Evolutionary conservation across 2,888 invertebrate genomes (phyloP), one percentile per base, ranked within the genome.

Genomic region (Lordiphosa fenestrarum): DNA sequence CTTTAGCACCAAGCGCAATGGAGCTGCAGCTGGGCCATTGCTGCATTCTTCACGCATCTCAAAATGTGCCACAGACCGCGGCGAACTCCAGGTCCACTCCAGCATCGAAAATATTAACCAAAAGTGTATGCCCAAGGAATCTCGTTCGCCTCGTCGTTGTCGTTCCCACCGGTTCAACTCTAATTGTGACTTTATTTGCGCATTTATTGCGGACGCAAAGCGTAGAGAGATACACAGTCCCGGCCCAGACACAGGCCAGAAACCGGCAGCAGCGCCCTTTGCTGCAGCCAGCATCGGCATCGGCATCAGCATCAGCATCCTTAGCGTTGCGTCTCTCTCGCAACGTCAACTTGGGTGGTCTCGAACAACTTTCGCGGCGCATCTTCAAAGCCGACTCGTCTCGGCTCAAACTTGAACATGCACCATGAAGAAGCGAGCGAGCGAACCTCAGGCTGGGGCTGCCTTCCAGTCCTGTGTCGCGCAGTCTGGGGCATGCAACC

Each of bases 311-410:
- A 19, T 13, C 12, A 39, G 51, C 51, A 65, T 68, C 70, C 69
- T 67, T 70, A 57, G 60, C 66, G 59, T 66, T 66, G 65, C 30
- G 30, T 30, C 30, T 30, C 30, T 30, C 30, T 44, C 44, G 53
- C 69, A 50, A 67, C 83, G 65, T 82, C 88, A 59, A 82, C 87
- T 86, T 87, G 87, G 87, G 87, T 87, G 87, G 87, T 87, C 87
- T 87, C 87, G 88, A 87, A 87, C 87, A 75, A 84, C 76, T 69
- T 66, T 84, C 81, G 87, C 87, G 87, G 87, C 88, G 78, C 81
- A 85, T 85, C 88, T 84, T 87, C 87, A 88, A 87, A 86, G 84
- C 39, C 39, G 39, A 15, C 50, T 39, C 39, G 51, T 51, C 66
- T 37, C 66, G 69, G 47, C 61, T 77, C 80, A 78, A 87, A 87